Evolutionary conservation across 1,140 invertebrate species (phyloP), one percentile per base, ranked within the genome.

Genomic region (Nasonia longicornis): DNA sequence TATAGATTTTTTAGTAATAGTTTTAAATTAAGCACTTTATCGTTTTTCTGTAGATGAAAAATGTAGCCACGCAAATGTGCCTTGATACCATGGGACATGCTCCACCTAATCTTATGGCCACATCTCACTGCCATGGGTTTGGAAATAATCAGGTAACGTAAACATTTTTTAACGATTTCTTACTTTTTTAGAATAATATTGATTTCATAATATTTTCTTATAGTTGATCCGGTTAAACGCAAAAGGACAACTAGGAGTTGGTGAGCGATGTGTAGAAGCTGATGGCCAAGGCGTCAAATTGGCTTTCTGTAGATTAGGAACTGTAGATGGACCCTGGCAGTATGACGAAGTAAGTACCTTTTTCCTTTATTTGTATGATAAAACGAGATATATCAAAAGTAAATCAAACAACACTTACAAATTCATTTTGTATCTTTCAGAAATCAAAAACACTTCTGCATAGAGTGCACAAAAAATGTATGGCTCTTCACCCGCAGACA

Each of bases 181-280:
- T 6, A 29, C 31, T 4, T 77, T 73, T 11, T 73, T n/a, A n/a
- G 2, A 22, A 58, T 67, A 76, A 69, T 63, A 70, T 80, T 76
- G 12, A 70, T 35, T 42, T 29, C 22, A 70, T 74, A 79, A 80
- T 73, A n/a, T 82, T 69, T 86, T 85, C 81, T 89, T 88, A 63
- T 85, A 98, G 93, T 88, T 99, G 84, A 95, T 98, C 85, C 92
- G 98, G 75, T 90, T 99, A 16, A 99, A 99, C 91, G 94, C 94
- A 14, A 96, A 97, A 84, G 98, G 98, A 1, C 98, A 99, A 90
- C 87, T 99, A 45, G 97, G 97, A 45, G 94, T 98, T 29, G 98
- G 98, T 38, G 98, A 99, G 90, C 93, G 98, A 70, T 99, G 98
- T 87, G 93, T 99, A 14, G 96, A 98, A 88, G 96, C 96, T 0